Evolutionary conservation across 1,140 invertebrate species (phyloP).

Genomic region (Leptopilina boulardi): DNA sequence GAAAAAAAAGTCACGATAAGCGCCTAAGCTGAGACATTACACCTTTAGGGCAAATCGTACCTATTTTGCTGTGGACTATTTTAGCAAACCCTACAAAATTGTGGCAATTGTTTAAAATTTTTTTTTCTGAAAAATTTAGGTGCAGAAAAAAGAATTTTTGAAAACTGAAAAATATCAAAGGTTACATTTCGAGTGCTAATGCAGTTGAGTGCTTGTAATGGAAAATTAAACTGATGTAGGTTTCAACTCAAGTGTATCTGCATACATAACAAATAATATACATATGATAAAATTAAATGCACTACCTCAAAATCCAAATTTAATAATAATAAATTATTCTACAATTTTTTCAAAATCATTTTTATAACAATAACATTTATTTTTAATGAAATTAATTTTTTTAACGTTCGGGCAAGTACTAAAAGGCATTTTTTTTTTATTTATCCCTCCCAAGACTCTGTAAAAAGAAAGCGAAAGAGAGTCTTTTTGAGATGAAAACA

Average conservation of each 20-base stretch:
- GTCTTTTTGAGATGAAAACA: conserved; percentile 6
- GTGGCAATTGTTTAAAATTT: too few relatives aligned
- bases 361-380: too few relatives aligned
- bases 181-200: background rate
- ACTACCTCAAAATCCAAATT: background rate
- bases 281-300: background rate
- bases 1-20: conserved; percentile 27
- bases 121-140: too few relatives aligned
- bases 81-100: too few relatives aligned
- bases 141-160: too few relatives aligned
- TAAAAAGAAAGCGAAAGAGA: background rate
- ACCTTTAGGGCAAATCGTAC: background rate
- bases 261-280: background rate
- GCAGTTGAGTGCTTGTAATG: background rate
- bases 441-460: too few relatives aligned
- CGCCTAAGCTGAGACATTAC: conserved; percentile 6
- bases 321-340: background rate
- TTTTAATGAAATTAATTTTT: too few relatives aligned
- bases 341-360: too few relatives aligned
- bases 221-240: background rate
- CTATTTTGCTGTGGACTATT: too few relatives aligned
- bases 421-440: too few relatives aligned
- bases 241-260: background rate
- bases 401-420: too few relatives aligned
- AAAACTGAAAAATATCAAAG: background rate